Evolutionary conservation across 2,113 vertebrate species (phyloP).

Genomic region (Odontesthes bonariensis): DNA sequence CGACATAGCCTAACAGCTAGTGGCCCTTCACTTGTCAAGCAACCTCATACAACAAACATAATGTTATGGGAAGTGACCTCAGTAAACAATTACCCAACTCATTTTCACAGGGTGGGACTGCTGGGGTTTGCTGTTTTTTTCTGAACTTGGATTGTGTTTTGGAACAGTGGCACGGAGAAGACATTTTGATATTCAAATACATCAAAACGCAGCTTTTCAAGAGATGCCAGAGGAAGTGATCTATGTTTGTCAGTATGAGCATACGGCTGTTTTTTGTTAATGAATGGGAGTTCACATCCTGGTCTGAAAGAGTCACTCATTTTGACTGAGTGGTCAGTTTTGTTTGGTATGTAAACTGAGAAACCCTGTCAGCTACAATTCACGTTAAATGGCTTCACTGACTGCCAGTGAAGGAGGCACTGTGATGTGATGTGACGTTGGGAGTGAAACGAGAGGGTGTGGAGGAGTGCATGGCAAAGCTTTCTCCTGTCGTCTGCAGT

Average conservation of each 20-base stretch:
- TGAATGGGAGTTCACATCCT: constrained; percentile 24
- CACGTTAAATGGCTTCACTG: not conserved
- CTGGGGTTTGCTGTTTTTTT: constrained; percentile 26
- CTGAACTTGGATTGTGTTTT: constrained; percentile 38
- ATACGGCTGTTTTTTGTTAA: constrained; percentile 50
- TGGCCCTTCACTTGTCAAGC: constrained; percentile 33
- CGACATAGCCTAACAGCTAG: constrained; percentile 13
- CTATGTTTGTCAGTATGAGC: constrained; percentile 30
- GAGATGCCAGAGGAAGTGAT: constrained; percentile 48
- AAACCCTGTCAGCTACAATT: constrained; percentile 27
- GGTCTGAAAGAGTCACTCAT: constrained; percentile 30
- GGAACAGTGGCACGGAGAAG: constrained; percentile 43
- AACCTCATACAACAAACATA: constrained; percentile 31
- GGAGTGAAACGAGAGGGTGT: constrained; percentile 15
- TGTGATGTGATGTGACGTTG: constrained; percentile 14
- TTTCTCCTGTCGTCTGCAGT: not conserved
- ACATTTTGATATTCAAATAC: constrained; percentile 42
- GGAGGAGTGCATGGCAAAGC: not conserved
- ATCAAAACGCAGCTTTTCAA: constrained; percentile 45
- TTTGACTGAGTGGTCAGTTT: constrained; percentile 33
- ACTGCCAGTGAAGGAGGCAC: not conserved
- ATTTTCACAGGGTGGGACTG: constrained; percentile 60
- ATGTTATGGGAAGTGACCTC: constrained; percentile 46
- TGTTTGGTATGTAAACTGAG: constrained; percentile 52
- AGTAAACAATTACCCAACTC: constrained; percentile 61